Evolutionary conservation across 2,888 invertebrate species (phyloP).

Genomic region (Torymus auratus): DNA sequence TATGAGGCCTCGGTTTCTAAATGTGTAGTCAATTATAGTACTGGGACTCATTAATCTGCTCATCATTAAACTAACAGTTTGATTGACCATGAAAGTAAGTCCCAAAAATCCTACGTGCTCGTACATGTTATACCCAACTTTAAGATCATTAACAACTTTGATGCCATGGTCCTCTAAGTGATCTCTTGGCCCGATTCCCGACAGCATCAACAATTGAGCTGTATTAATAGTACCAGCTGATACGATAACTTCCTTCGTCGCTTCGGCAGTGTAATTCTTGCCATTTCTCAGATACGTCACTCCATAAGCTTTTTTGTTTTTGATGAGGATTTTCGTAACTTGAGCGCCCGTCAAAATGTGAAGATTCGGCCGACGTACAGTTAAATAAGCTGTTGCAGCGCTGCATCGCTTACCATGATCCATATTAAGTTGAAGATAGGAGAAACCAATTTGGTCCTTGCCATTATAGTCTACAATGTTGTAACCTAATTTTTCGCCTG

Average conservation of each 20-base stretch:
- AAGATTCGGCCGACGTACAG: conserved; percentile 81
- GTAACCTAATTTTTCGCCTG: conserved; percentile 80
- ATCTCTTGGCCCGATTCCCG: conserved; percentile 83
- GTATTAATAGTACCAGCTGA: conserved; percentile 87
- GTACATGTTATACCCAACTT: conserved; percentile 83
- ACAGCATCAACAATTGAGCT: conserved; percentile 87
- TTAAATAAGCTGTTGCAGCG: conserved; percentile 80
- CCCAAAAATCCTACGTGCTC: conserved; percentile 84
- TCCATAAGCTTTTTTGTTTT: conserved; percentile 82
- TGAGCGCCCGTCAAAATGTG: conserved; percentile 80
- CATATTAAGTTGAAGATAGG: conserved; percentile 81
- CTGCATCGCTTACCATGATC: conserved; percentile 80
- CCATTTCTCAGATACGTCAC: conserved; percentile 82
- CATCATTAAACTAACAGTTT: conserved; percentile 64
- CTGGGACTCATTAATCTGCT: background rate
- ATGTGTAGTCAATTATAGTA: too few species aligned
- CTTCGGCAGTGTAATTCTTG: conserved; percentile 77
- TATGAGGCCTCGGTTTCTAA: conserved; percentile 76
- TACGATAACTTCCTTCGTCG: conserved; percentile 85
- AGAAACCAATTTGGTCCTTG: conserved; percentile 81
- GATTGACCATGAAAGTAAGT: conserved; percentile 79
- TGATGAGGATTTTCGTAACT: conserved; percentile 73
- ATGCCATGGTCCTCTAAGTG: conserved; percentile 80
- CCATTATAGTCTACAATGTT: conserved; percentile 84
- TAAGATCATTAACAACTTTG: conserved; percentile 79